These are phyloP conservation scores for Podarcis lilfordi DNA, from an alignment of 2,797 vertebrate species.

Conservation along the genomic window DNA sequence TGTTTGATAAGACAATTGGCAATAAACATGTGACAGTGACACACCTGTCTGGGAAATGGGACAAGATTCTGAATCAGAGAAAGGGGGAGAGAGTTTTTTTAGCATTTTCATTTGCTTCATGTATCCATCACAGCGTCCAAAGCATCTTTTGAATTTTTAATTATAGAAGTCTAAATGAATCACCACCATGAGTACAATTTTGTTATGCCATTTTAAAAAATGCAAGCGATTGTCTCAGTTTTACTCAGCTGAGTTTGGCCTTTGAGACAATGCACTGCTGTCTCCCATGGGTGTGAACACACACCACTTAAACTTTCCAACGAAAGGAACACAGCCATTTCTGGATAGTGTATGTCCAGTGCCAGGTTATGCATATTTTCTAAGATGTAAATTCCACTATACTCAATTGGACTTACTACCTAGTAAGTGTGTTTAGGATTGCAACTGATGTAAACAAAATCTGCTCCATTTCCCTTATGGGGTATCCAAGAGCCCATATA, in stretches of 20 bases:
- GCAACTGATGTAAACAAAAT: background rate
- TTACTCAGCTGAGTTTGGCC: background rate
- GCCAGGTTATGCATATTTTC: background rate
- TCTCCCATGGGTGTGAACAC: background rate
- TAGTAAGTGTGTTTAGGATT: background rate
- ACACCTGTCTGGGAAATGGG: background rate
- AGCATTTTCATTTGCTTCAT: background rate
- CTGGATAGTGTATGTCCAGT: background rate
- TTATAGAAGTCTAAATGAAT: background rate
- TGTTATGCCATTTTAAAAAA: background rate
- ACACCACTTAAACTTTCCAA: background rate
- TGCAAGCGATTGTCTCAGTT: background rate
- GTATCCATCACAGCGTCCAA: background rate
- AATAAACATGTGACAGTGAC: background rate
- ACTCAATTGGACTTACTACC: background rate
- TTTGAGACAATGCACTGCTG: background rate
- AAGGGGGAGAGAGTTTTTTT: background rate
- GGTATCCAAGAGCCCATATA: too few relatives aligned
- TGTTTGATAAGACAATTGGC: background rate
- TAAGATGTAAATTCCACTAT: background rate
- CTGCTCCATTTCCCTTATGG: too few relatives aligned
- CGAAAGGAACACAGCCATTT: background rate
- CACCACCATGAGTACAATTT: background rate
- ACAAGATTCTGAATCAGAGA: background rate
- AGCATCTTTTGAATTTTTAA: background rate